Conservation (phyloP, 2,888 invertebrate species). For the Cantharis rufa region DNA sequence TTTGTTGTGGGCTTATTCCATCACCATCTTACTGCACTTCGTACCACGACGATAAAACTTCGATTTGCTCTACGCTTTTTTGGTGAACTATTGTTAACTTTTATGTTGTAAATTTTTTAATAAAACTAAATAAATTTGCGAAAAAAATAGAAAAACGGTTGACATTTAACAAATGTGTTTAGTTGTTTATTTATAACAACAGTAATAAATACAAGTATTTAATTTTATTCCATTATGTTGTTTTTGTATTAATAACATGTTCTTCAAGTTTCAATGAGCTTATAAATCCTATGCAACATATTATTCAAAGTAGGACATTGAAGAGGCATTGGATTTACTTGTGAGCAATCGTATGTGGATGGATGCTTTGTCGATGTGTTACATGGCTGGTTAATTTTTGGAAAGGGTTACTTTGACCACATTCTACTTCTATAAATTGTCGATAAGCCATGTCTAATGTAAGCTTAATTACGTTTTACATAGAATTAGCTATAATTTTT, state of each 20-base stretch:
- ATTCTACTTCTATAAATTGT: no score
- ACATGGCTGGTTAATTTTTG: no score
- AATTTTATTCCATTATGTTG: background rate
- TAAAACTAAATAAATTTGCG: background rate
- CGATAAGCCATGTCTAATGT: no score
- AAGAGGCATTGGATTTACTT: no score
- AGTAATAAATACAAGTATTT: background rate
- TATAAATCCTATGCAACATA: no score
- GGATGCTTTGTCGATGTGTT: no score
- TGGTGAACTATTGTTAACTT: slow-evolving; percentile 16
- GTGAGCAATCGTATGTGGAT: no score
- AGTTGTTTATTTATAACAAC: background rate
- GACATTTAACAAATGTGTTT: background rate
- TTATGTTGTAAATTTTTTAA: slow-evolving; percentile 27
- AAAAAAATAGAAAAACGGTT: background rate
- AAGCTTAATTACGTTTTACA: no score
- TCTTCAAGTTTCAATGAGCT: no score
- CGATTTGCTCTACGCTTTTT: background rate
- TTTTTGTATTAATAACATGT: background rate
- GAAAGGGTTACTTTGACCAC: no score
- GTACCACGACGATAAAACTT: background rate
- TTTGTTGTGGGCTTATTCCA: background rate
- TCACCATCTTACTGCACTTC: background rate
- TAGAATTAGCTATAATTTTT: no score
- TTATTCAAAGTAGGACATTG: no score